phyloP scores from a whole-genome alignment of 2,797 vertebrate species.

The Hirundo rustica region DNA sequence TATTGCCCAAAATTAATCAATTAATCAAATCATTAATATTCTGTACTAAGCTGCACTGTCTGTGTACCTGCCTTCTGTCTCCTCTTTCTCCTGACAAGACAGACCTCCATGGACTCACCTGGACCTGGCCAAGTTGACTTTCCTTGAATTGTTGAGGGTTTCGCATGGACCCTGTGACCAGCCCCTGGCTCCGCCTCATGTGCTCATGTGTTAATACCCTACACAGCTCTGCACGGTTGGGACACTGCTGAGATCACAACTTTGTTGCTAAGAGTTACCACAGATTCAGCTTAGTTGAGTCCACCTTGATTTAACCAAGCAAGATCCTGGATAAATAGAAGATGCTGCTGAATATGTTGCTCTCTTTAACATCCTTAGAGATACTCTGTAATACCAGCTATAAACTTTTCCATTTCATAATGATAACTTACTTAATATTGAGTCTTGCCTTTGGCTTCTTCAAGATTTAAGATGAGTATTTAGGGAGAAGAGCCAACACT shows the following conservation, averaged over 20 bases:
- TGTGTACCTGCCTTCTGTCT: neutral
- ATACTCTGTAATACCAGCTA: neutral
- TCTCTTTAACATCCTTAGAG: neutral
- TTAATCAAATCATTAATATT: rapidly evolving
- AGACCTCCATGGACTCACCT: neutral
- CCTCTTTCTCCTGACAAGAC: neutral
- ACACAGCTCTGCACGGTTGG: neutral
- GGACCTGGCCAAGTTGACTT: neutral
- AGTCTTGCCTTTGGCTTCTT: neutral
- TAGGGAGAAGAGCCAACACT: neutral
- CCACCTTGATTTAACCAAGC: neutral
- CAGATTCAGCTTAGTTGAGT: neutral
- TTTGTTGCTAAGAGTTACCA: neutral
- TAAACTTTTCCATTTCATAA: neutral
- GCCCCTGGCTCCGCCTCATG: neutral
- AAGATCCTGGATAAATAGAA: neutral
- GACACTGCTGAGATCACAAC: neutral
- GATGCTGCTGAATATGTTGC: neutral
- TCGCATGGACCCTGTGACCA: neutral
- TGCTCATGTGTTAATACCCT: neutral
- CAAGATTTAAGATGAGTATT: neutral
- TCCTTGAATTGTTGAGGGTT: neutral
- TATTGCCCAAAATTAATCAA: neutral
- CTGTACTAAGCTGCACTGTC: neutral
- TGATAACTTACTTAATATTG: neutral